These are phyloP conservation scores for Polymixis flavicincta DNA, from an alignment of 2,888 invertebrate species.

Conservation along the genomic window DNA sequence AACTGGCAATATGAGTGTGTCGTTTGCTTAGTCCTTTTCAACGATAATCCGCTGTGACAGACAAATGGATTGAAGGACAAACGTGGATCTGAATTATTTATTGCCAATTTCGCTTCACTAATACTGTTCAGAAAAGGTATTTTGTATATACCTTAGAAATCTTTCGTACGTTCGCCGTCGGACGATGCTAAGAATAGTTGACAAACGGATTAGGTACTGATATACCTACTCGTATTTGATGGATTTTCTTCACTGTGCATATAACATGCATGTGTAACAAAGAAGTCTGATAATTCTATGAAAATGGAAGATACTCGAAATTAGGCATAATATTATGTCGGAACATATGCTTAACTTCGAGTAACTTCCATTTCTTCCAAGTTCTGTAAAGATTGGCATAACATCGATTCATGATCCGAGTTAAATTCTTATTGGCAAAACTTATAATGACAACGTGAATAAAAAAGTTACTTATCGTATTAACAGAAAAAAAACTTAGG, in stretches of 20 bases:
- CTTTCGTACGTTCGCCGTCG: constrained; percentile 11
- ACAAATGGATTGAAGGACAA: constrained; percentile 63
- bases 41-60: constrained; percentile 61
- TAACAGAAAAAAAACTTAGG: constrained; percentile 24
- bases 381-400: background rate
- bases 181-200: constrained; percentile 31
- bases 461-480: constrained; percentile 19
- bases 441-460: background rate
- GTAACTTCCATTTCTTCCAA: no score
- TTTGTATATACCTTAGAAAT: constrained; percentile 33
- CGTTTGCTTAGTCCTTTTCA: constrained; percentile 59
- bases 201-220: constrained; percentile 21
- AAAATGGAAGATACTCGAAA: background rate
- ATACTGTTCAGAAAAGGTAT: constrained; percentile 48
- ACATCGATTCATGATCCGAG: background rate
- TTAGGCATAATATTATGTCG: no score
- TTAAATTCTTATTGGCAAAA: constrained; percentile 8
- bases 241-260: background rate
- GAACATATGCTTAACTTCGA: no score
- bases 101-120: constrained; percentile 56
- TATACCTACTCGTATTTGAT: background rate
- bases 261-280: background rate
- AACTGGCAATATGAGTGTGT: constrained; percentile 21
- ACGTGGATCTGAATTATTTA: constrained; percentile 65
- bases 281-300: background rate